phyloP scores from a whole-genome alignment of 2,888 invertebrate genomes.

The Cabera pusaria region DNA sequence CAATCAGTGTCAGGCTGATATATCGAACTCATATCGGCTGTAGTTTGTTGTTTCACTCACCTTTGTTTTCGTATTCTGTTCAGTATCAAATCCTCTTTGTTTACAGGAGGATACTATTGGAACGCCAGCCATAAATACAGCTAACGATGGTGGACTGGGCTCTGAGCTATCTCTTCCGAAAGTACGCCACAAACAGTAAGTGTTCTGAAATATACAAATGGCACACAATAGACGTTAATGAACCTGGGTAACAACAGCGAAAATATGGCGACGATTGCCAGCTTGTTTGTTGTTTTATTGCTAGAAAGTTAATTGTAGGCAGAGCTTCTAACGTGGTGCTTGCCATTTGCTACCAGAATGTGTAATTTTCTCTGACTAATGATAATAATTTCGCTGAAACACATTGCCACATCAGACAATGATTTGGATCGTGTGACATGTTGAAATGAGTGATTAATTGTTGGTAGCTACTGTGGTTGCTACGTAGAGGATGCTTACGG shows the following conservation, averaged over 20 bases:
- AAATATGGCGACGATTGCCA: constrained; percentile 7
- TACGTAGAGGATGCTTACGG: too few species aligned
- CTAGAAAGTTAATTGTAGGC: constrained; percentile 4
- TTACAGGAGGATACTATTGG: constrained; percentile 62
- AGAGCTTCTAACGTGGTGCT: constrained; percentile 2
- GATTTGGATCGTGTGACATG: constrained; percentile 26
- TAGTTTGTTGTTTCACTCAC: constrained; percentile 2
- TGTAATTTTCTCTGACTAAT: constrained; percentile 5
- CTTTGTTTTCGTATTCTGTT: constrained; percentile 16
- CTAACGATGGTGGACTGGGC: constrained; percentile 59
- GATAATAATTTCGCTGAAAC: constrained; percentile 8
- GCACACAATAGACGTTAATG: constrained; percentile 22
- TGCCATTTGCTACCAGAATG: constrained; percentile 7
- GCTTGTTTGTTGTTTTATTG: constrained; percentile 4
- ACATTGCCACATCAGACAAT: constrained; percentile 12
- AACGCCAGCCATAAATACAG: constrained; percentile 51
- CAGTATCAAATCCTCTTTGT: constrained; percentile 31
- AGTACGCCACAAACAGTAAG: constrained; percentile 54
- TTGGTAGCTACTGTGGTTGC: too few species aligned
- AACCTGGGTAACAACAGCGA: constrained; percentile 19
- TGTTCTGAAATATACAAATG: constrained; percentile 1
- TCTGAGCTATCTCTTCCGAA: constrained; percentile 49
- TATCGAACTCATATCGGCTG: constrained; percentile 7
- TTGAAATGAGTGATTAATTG: too few species aligned
- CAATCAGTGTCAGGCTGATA: constrained; percentile 12